Evolutionary conservation across 2,888 invertebrate genomes (phyloP), one percentile per base, ranked within the genome.

Genomic region (Protophormia terraenovae): DNA sequence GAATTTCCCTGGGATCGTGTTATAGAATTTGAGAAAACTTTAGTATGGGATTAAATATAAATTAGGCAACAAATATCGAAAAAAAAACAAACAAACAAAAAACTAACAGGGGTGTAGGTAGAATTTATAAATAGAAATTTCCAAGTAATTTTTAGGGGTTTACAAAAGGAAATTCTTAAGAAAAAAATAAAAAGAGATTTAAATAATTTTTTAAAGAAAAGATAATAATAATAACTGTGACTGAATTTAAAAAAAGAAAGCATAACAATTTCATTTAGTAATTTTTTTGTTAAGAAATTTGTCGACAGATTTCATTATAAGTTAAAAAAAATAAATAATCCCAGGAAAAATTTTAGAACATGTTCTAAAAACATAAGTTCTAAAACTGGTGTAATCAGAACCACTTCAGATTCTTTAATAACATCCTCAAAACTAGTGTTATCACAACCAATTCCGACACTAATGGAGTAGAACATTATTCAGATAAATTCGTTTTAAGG

Each of bases 1-100:
- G 94, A 95, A 19, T 96, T 97, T 91, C 97, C 97, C 75, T 97
- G 96, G 96, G 94, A 96, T 91, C 95, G 95, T 93, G 95, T 96
- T 83, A 94, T 94, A 89, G 95, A 96, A 91, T 93, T 97, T 89
- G 94, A 95, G 88, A 93, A 94, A 91, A 94, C 95, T 86, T 94
- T 95, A 90, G 93, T 95, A 90, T 96, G 96, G 96, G 95, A 95
- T 89, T 94, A 92, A 91, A 55, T 27, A 1, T 14, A 38, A 60
- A 47, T 8, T 22, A 22, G 10, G n/a, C n/a, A n/a, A n/a, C n/a
- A n/a, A n/a, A n/a, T n/a, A 45, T 7, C 55, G 6, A 41, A 22
- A 47, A 16, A 27, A 58, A 1, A 60, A 3, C 12, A 60, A 22
- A 47, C 35, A 60, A 24, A 19, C 10, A 71, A 76, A 69, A 72